A percentile compares a stretch with the other conserved stretches of the same genome.
phyloP scores from a whole-genome alignment of 2,888 invertebrate genomes.

The Elmis aenea region DNA sequence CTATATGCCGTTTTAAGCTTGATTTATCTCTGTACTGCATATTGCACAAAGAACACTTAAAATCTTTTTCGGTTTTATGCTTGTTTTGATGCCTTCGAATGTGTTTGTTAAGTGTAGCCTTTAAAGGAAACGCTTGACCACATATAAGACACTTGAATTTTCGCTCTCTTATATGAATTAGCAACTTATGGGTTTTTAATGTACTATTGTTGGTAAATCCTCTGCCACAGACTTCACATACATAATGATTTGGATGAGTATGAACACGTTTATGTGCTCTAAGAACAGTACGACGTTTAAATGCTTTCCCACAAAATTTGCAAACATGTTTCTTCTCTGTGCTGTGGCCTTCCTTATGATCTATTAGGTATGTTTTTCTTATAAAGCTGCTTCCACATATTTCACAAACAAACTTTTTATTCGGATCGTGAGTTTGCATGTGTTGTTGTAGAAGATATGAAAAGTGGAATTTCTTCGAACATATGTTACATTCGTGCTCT shows the following conservation, averaged over 20 bases:
- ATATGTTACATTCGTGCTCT: slow-evolving; percentile 14
- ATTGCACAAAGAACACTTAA: slow-evolving; percentile 24
- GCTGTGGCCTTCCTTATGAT: slow-evolving; percentile 28
- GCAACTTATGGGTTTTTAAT: slow-evolving; percentile 30
- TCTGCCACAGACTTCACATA: slow-evolving; percentile 34
- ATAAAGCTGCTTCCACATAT: slow-evolving; percentile 20
- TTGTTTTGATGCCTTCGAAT: slow-evolving; percentile 26
- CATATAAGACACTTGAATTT: slow-evolving; percentile 33
- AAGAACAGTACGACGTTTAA: slow-evolving; percentile 31
- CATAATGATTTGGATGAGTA: slow-evolving; percentile 29
- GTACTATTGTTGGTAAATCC: slow-evolving; percentile 33
- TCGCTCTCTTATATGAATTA: slow-evolving; percentile 30
- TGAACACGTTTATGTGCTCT: slow-evolving; percentile 31
- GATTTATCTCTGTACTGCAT: slow-evolving; percentile 30
- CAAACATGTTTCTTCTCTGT: slow-evolving; percentile 28
- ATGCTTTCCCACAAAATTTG: slow-evolving; percentile 31
- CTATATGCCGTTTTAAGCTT: slow-evolving; percentile 28
- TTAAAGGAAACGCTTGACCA: slow-evolving; percentile 30
- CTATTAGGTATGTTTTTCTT: slow-evolving; percentile 22
- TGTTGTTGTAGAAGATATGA: slow-evolving; percentile 13
- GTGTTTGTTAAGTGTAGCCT: slow-evolving; percentile 34
- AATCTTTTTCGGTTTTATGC: slow-evolving; percentile 25
- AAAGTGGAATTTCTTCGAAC: slow-evolving; percentile 12
- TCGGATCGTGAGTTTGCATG: slow-evolving; percentile 6
- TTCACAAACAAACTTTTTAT: slow-evolving; percentile 23